Base-by-base conservation (phyloP, 1,140 invertebrate genomes). In the Parapsyche elsis region DNA sequence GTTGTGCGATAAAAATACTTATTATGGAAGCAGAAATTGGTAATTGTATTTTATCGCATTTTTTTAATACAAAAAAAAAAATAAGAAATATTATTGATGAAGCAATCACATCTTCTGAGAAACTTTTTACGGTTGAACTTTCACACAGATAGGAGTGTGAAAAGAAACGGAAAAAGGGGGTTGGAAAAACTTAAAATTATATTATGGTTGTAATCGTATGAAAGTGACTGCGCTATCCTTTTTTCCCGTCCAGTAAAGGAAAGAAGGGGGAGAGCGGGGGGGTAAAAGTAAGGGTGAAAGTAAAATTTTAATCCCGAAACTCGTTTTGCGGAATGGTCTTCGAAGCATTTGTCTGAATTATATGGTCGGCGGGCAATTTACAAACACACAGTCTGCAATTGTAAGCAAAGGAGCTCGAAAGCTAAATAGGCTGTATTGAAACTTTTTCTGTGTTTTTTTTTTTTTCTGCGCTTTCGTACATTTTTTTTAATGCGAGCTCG, bases 341-440 rank as follows among this genome's bases (percentile, higher is more conserved):
- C 75, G 75, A 77, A 77, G 49, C 75, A 77, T 77, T 77, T 77
- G 75, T 77, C 75, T 77, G 75, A 77, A 77, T 77, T 77, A 77
- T 77, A 77, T 77, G 45, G 75, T 64, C 46, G 75, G 53, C 23
- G 57, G 75, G 75, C 75, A 77, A 77, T 77, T 77, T 77, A 77
- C 75, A 77, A 77, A 77, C 75, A 77, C 75, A 67, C 75, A 67
- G 75, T 77, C 57, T 64, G 75, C 44, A 77, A 77, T 77, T 77
- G 75, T 77, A 77, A 77, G 75, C 59, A 44, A 75, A 75, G 61
- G 26, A 67, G 64, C 64, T 26, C 46, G 75, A 77, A 77, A 77
- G 75, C 75, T 77, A 77, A 67, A 77, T 77, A 77, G 75, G 75
- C 75, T 77, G 59, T 77, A 77, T 77, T 77, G 75, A 77, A 77